Evolutionary conservation across 2,797 vertebrate species (phyloP), one percentile per base, ranked within the genome.

Genomic region (Hirundo rustica): DNA sequence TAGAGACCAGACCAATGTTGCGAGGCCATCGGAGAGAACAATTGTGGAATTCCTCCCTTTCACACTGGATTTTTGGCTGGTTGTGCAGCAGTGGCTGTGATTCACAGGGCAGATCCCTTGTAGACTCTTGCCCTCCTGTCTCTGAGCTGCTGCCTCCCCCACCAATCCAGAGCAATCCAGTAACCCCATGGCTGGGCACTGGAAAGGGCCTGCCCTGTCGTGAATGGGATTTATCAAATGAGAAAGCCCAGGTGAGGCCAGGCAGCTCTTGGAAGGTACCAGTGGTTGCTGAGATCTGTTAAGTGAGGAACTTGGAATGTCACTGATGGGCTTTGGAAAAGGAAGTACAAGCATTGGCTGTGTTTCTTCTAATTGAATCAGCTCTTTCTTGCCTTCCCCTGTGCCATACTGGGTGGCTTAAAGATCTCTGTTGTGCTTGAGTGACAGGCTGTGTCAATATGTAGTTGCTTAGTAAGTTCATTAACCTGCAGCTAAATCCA

Each of bases 391-490:
- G 51, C 76, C 87, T 89, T 94, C 88, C 68, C 61, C 85, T 95
- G 58, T 94, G 85, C 82, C 40, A 3, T 93, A 79, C 38, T 47
- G 90, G 65, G 84, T 91, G 85, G 67, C 85, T 95, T 95, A 66
- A 90, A 94, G 83, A 85, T 84, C 73, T 87, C 85, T 92, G 76
- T 96, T 75, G 66, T 94, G 95, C 93, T 96, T 95, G 88, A 96
- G 95, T 95, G 95, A 92, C 76, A 96, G 91, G 86, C 95, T 95
- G 73, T 93, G 89, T 91, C 16, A 9, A 53, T 89, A 66, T 40
- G 66, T 93, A 88, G 73, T 87, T 71, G 95, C 96, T 96, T 96
- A 93, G 87, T 73, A 72, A 95, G 85, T 96, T 90, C 57, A 93
- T 96, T 93, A 93, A 73, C 62, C 88, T 97, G 92, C 65, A 90